Base-by-base conservation (phyloP, 1,140 invertebrate species). In the Centruroides sculpturatus region DNA sequence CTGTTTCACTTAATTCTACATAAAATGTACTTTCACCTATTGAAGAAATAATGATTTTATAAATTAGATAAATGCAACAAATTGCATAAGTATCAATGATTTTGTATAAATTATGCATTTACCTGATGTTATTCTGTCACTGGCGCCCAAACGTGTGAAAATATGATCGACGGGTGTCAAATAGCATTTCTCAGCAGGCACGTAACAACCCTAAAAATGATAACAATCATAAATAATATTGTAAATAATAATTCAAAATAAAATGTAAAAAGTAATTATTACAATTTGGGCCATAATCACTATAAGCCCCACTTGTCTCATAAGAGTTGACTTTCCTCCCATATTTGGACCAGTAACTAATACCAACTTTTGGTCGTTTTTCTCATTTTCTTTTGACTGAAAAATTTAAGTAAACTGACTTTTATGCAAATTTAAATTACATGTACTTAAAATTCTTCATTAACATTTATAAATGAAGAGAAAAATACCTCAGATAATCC, bases 231-330 rank as follows among this genome's bases (percentile, higher is more conserved):
- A n/a, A 12, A 53, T 34, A 34, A 23, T 6, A 36, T 53, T 36
- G 8, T 7, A 53, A 53, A 36, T 23, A 36, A 34, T 53, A 36
- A 36, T 53, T 53, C 5, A 47, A 57, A 41, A 57, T 8, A 10
- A 35, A 57, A 13, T 51, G 12, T 10, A 34, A 10, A 51, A 51
- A 23, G 53, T 12, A n/a, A 59, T 41, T 13, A n/a, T 78, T 77
- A 95, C 92, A 74, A 98, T 83, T 76, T 99, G 95, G 6, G 93
- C 87, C 79, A 98, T 83, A 12, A 98, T 83, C 0, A 83, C 81
- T 34, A 98, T 78, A 0, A 97, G 74, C 3, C 90, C 94, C 55
- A 68, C 56, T 73, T 56, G 64, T 72, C 67, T 64, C 71, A 77
- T 67, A 62, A 75, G 9, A 60, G 74, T 78, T 34, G 69, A 70